A percentile compares a stretch with the other conserved stretches of the same genome.
Conservation (phyloP, 2,888 invertebrate species). For the Pammene aurita region DNA sequence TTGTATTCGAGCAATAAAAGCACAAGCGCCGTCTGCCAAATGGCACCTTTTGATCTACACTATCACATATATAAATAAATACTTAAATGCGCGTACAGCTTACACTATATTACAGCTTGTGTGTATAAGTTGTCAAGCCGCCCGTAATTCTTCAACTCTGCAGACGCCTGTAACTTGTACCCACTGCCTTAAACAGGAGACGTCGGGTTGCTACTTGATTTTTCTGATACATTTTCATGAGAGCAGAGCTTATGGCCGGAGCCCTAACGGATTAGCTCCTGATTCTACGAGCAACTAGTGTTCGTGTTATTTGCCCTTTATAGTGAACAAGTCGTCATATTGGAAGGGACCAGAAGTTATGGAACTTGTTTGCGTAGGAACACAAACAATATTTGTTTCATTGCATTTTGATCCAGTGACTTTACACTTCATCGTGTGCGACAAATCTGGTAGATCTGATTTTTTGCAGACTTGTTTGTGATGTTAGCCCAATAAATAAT, state of each 20-base stretch:
- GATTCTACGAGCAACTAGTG: conserved; percentile 48
- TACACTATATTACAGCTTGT: too few species aligned
- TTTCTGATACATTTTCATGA: conserved; percentile 83
- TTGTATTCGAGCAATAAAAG: too few species aligned
- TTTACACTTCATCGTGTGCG: too few species aligned
- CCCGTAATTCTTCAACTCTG: not conserved
- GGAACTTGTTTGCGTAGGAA: not conserved
- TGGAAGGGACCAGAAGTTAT: conserved; percentile 19
- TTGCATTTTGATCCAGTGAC: too few species aligned
- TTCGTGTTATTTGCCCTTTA: conserved; percentile 41
- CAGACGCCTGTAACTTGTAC: conserved; percentile 48
- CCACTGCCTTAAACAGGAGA: conserved; percentile 53
- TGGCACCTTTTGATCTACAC: too few species aligned
- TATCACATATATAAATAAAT: too few species aligned
- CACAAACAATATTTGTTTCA: conserved; percentile 9
- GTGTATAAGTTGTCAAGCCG: too few species aligned
- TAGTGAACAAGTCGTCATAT: conserved; percentile 26
- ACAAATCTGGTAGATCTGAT: too few species aligned
- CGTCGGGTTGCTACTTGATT: conserved; percentile 73
- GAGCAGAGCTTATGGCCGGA: conserved; percentile 62
- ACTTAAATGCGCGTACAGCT: too few species aligned
- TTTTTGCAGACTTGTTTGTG: too few species aligned
- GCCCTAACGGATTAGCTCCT: conserved; percentile 69
- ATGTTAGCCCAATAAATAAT: too few species aligned
- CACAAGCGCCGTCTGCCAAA: too few species aligned